These are phyloP conservation scores for Alosa sapidissima DNA, from an alignment of 2,797 vertebrate genomes.

Conservation along the genomic window DNA sequence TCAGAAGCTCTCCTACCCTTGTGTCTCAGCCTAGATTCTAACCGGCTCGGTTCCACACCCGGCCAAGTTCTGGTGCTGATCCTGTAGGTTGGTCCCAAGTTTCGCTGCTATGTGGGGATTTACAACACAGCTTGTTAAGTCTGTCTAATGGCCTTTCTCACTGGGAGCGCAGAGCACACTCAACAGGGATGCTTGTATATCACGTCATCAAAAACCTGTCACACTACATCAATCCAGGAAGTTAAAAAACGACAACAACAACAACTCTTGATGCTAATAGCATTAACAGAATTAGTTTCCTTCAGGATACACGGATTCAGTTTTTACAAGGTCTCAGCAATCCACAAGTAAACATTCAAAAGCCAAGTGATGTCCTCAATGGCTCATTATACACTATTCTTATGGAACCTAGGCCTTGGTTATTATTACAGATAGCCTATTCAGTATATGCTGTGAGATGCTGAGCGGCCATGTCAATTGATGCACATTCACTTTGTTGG, in stretches of 20 bases:
- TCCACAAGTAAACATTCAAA: not conserved
- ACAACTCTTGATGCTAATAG: constrained; percentile 38
- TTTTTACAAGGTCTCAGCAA: constrained; percentile 9
- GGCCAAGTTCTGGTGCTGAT: not conserved
- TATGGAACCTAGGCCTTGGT: not conserved
- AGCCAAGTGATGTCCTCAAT: not conserved
- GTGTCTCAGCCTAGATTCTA: constrained; percentile 48
- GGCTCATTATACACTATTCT: not conserved
- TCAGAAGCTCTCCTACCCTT: constrained; percentile 53
- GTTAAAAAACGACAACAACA: constrained; percentile 30
- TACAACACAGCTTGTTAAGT: constrained; percentile 54
- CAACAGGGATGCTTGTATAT: constrained; percentile 54
- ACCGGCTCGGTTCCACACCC: not conserved
- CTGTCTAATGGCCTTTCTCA: constrained; percentile 59
- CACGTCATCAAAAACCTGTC: constrained; percentile 54
- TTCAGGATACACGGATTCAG: constrained; percentile 27
- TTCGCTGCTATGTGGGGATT: constrained; percentile 40
- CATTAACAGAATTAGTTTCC: constrained; percentile 60
- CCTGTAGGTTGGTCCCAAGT: not conserved
- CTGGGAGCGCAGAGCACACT: constrained; percentile 45
- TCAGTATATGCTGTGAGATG: not conserved
- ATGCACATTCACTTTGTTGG: not conserved
- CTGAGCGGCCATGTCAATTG: not conserved
- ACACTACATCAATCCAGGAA: constrained; percentile 51
- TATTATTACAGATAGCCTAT: not conserved